Base-by-base conservation (phyloP, 1,140 invertebrate genomes). In the Nebria ingens region DNA sequence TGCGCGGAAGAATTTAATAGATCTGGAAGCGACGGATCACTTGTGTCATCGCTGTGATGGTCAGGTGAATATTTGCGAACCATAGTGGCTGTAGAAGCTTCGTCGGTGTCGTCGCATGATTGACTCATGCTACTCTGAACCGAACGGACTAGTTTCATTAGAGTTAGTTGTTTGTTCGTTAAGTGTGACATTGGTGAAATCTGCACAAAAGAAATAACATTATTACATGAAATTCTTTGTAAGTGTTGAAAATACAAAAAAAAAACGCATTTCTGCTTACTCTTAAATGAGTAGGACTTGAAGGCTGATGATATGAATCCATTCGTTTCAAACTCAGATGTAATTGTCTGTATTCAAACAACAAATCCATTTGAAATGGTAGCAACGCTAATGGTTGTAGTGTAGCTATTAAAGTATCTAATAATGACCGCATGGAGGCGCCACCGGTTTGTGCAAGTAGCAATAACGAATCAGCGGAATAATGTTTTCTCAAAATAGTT, bases 401-500 rank as follows among this genome's bases (percentile, higher is more conserved):
- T 22, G 85, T 79, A 42, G 81, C 76, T 22, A 91, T 73, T 58
- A 93, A 74, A 17, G 81, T 78, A 66, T 91, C 86, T 56, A 86
- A 77, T 12, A 88, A 71, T 54, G 78, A 74, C 51, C 84, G 74
- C 52, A 79, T 78, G 38, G 78, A 77, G 1, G 78, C 65, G 59
- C 80, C 79, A 1, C 81, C 79, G 17, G 84, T 79, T 58, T 83
- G 84, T 13, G 79, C 81, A 22, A 84, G 78, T 52, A 87, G 77
- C 52, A 89, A 71, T 29, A 92, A 74, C 23, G 85, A 84, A 59
- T 82, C 82, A 6, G 77, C 75, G 17, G 76, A 80, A 65, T 92
- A 93, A 67, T 91, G 88, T 63, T 88, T 89, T 17, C 81, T 79
- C n/a, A 91, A 71, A 9, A 92, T 78, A 11, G 83, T 84, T 69